Evolutionary conservation across 2,113 vertebrate species (phyloP).

Genomic region (Dermatemys mawii): DNA sequence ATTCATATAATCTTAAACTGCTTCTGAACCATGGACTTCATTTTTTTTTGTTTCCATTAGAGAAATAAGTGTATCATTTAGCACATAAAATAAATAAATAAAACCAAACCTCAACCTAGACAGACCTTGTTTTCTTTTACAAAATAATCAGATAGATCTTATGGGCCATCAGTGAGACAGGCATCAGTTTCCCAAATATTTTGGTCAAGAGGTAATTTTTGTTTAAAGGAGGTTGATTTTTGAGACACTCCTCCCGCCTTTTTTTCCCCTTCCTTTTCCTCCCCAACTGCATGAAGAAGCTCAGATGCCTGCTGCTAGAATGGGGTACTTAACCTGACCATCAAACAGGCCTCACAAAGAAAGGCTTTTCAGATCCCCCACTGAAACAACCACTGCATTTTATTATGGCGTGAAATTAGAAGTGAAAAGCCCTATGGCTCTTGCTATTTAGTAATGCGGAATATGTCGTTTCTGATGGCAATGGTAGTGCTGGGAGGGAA

Average conservation of each 20-base stretch:
- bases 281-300: slow-evolving; percentile 70
- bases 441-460: slow-evolving; percentile 82
- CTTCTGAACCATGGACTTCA: neutral
- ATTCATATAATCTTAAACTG: neutral
- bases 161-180: neutral
- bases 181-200: neutral
- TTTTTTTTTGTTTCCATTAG: neutral
- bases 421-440: slow-evolving; percentile 84
- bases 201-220: slow-evolving; percentile 10
- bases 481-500: slow-evolving; percentile 49
- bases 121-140: neutral
- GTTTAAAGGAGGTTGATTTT: neutral
- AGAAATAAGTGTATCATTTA: neutral
- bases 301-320: slow-evolving; percentile 78
- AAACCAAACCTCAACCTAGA: neutral
- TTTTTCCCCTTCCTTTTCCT: neutral
- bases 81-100: too few species aligned
- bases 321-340: slow-evolving; percentile 80
- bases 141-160: neutral
- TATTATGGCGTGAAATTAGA: slow-evolving; percentile 89
- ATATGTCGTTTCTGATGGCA: slow-evolving; percentile 74
- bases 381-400: slow-evolving; percentile 84
- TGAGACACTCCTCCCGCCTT: neutral
- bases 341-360: slow-evolving; percentile 81
- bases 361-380: slow-evolving; percentile 83